phyloP scores from a whole-genome alignment of 2,113 vertebrate genomes.

The Dromaius novaehollandiae region DNA sequence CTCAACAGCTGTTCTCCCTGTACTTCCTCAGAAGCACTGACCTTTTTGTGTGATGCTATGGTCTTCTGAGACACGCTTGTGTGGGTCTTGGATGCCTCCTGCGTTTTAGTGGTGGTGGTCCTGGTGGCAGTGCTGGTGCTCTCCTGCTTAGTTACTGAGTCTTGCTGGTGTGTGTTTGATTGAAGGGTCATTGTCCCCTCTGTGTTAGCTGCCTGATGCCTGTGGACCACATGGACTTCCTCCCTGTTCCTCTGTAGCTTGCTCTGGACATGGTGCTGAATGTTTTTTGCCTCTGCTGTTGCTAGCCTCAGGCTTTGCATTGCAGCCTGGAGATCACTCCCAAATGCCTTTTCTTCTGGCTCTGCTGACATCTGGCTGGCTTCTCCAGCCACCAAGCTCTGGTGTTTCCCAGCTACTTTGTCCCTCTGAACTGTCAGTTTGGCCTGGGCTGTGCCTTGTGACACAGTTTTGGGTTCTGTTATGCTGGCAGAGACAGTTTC shows the following conservation, averaged over 20 bases:
- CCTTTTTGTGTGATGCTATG: conserved; percentile 84
- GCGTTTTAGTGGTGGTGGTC: conserved; percentile 44
- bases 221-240: conserved; percentile 21
- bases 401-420: not conserved
- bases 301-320: conserved; percentile 79
- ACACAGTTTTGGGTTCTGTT: conserved; percentile 58
- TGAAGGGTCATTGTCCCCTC: conserved; percentile 31
- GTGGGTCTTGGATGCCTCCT: conserved; percentile 67
- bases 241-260: conserved; percentile 67
- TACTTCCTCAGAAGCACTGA: conserved; percentile 87
- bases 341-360: conserved; percentile 18
- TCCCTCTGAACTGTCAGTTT: not conserved
- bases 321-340: conserved; percentile 77
- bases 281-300: conserved; percentile 81
- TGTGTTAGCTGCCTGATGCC: conserved; percentile 14
- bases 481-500: conserved; percentile 56
- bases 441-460: not conserved
- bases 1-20: conserved; percentile 70
- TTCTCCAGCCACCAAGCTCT: not conserved
- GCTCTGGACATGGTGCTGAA: conserved; percentile 77
- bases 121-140: conserved; percentile 24
- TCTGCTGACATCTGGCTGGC: not conserved
- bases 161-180: not conserved
- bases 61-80: conserved; percentile 69
- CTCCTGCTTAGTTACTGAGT: conserved; percentile 12